A percentile compares a stretch with the other conserved stretches of the same genome.
Conservation (phyloP, 1,140 invertebrate species). For the Pararge aegeria region DNA sequence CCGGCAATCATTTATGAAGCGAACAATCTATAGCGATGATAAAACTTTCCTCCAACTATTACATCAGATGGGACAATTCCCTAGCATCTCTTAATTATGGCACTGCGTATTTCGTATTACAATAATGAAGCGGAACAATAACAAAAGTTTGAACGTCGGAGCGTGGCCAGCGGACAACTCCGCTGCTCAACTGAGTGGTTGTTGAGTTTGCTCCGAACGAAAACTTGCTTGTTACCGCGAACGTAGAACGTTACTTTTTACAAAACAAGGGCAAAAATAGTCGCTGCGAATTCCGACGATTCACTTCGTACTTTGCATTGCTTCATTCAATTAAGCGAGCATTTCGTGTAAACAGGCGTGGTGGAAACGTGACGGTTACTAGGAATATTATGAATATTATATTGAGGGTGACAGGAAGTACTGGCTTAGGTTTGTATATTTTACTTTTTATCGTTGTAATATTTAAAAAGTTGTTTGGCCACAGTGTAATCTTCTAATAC, state of each 20-base stretch:
- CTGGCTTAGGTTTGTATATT: too few species aligned
- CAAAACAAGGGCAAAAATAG: constrained; percentile 51
- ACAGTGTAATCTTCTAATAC: too few species aligned
- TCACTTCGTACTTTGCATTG: constrained; percentile 34
- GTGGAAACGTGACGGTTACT: neutral
- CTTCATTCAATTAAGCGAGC: constrained; percentile 37
- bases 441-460: too few species aligned
- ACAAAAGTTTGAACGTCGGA: constrained; percentile 73
- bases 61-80: constrained; percentile 65
- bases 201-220: constrained; percentile 66
- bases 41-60: constrained; percentile 68
- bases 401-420: neutral
- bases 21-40: constrained; percentile 63
- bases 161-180: constrained; percentile 61
- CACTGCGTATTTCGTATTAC: constrained; percentile 74
- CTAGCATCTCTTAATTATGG: constrained; percentile 74
- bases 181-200: constrained; percentile 70
- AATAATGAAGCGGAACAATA: constrained; percentile 78
- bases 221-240: constrained; percentile 71
- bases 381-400: neutral
- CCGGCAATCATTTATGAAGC: constrained; percentile 59
- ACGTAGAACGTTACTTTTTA: constrained; percentile 61
- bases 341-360: constrained; percentile 12
- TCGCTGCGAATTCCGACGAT: constrained; percentile 41
- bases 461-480: too few species aligned